Evolutionary conservation across 2,888 invertebrate genomes (phyloP).

Genomic region (Eupithecia vulgata): DNA sequence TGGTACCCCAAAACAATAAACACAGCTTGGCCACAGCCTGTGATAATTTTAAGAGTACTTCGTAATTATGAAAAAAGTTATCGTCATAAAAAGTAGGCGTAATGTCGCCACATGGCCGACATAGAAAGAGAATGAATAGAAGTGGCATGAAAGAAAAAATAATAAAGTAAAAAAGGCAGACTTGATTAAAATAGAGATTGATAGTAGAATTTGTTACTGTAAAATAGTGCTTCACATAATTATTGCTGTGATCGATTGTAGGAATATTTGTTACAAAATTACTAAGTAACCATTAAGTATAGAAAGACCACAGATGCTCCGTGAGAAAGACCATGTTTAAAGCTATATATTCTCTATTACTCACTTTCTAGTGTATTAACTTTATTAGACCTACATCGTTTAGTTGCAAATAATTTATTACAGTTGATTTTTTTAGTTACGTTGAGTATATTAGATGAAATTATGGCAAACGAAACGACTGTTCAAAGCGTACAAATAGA

Average conservation of each 20-base stretch:
- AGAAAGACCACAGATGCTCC: too few species aligned
- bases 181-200: neutral
- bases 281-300: too few species aligned
- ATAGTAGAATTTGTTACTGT: neutral
- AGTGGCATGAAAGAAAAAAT: neutral
- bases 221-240: neutral
- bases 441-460: neutral
- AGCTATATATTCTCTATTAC: too few species aligned
- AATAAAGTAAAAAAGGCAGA: neutral
- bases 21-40: conserved; percentile 53
- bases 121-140: conserved; percentile 53
- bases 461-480: neutral
- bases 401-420: neutral
- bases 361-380: too few species aligned
- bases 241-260: neutral
- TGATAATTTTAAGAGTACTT: conserved; percentile 57
- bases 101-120: conserved; percentile 64
- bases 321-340: too few species aligned
- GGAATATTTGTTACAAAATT: neutral
- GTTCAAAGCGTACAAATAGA: conserved; percentile 50
- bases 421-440: neutral
- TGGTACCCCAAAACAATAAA: conserved; percentile 13
- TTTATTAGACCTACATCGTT: neutral
- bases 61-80: conserved; percentile 56
- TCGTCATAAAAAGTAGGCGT: conserved; percentile 58